Evolutionary conservation across 92 coral and sea anemone genomes (phyloP), one percentile per base, ranked within the genome.

Genomic region (Palythoa caribaeorum): DNA sequence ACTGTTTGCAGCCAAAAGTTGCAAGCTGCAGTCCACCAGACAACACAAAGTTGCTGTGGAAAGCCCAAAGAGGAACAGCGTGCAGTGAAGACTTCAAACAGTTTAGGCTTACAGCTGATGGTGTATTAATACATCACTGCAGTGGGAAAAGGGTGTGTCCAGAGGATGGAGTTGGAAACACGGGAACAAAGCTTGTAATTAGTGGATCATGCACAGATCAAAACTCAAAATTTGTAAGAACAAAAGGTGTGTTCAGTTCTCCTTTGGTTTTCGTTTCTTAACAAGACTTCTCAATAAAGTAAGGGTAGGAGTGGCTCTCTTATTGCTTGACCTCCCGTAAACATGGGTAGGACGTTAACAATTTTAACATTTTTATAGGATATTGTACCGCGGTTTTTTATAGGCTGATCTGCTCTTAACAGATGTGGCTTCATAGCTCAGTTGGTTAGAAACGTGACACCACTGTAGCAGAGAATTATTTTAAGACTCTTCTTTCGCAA

Each of bases 21-120:
- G 48, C 74, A 8, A 70, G n/a, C 44, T 70, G 74, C 44, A 70
- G 47, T 37, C 74, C 74, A 28, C 74, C 74, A 12, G 74, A 36
- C 11, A 17, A 70, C 47, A 70, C 74, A 0, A 9, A 44, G 5
- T 28, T 70, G 4, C 17, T 70, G 39, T 70, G 47, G 40, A 70
- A 70, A 70, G 1, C 47, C n/a, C 74, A 70, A 37, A 28, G n/a
- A 37, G 74, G 74, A 44, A 37, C 6, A 2, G 74, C 16, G 16
- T 70, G 74, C 37, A 14, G 37, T 70, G 74, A 70, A 70, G 74
- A 17, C 20, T 63, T 17, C 20, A 63, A 19, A 63, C 28, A 16
- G 35, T 63, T 63, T 10, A 63, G 70, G 3, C 70, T 63, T 19
- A 63, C 70, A 15, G 20, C 70, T n/a, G 70, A 63, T 19, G 70